Conservation (phyloP, 2,888 invertebrate species). For the Leucophenga montana region DNA sequence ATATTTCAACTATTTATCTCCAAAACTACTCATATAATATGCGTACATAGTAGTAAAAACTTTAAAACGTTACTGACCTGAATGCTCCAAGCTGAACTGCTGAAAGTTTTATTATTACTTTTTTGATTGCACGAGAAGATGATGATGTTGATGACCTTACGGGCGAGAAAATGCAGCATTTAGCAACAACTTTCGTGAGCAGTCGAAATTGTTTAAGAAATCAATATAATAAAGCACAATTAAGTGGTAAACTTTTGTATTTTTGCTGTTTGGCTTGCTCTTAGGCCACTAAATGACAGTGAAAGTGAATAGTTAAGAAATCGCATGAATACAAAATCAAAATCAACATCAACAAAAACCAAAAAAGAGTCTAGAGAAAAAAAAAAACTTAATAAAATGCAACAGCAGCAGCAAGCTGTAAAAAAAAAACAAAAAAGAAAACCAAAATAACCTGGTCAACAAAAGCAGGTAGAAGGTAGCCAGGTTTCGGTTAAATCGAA, state of each 20-base stretch:
- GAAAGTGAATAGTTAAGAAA: conserved; percentile 49
- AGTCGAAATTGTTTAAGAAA: background rate
- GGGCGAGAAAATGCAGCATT: conserved; percentile 1
- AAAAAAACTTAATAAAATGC: too few species aligned
- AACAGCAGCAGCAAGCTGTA: too few species aligned
- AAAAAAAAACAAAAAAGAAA: too few species aligned
- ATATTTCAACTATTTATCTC: conserved; percentile 6
- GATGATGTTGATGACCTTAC: conserved; percentile 8
- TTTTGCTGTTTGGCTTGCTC: too few species aligned
- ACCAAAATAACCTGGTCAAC: too few species aligned
- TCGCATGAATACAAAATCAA: conserved; percentile 33
- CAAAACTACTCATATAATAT: background rate
- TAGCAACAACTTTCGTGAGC: conserved; percentile 9
- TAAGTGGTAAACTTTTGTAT: too few species aligned
- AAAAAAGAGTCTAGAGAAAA: too few species aligned
- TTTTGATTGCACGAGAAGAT: background rate
- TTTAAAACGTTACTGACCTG: background rate
- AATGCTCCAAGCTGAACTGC: background rate
- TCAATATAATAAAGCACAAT: background rate
- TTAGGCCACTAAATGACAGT: too few species aligned
- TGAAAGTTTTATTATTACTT: background rate
- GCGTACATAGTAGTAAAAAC: background rate
- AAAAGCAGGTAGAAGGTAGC: too few species aligned
- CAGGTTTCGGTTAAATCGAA: too few species aligned
- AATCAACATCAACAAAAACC: conserved; percentile 39